These are phyloP conservation scores for Drosophila subpulchrella DNA, from an alignment of 1,140 invertebrate species.

Conservation along the genomic window DNA sequence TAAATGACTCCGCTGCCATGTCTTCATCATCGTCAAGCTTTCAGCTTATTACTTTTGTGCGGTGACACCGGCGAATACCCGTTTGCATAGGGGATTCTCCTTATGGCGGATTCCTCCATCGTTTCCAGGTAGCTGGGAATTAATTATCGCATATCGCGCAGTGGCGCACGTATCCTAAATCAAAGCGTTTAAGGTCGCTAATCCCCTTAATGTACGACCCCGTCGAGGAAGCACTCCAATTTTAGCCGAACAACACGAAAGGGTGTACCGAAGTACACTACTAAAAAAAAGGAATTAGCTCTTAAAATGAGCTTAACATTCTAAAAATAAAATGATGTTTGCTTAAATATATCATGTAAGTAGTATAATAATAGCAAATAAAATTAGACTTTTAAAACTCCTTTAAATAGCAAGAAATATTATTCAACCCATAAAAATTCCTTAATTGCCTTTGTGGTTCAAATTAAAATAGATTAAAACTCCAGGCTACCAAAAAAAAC, in stretches of 20 bases:
- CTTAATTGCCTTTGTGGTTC: too few species aligned
- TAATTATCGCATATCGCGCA: conserved; percentile 75
- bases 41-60: conserved; percentile 76
- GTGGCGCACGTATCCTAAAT: conserved; percentile 75
- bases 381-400: too few species aligned
- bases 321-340: too few species aligned
- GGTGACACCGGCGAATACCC: conserved; percentile 19
- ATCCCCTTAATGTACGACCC: conserved; percentile 70
- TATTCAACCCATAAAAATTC: too few species aligned
- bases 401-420: too few species aligned
- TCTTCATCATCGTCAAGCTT: conserved; percentile 66
- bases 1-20: conserved; percentile 63
- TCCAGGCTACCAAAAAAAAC: background rate
- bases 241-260: conserved; percentile 15
- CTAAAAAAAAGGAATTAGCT: background rate
- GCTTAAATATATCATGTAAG: too few species aligned
- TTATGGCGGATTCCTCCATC: background rate
- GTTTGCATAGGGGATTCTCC: conserved; percentile 13
- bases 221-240: conserved; percentile 20
- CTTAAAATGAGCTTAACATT: too few species aligned
- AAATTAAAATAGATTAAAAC: background rate
- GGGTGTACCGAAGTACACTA: background rate
- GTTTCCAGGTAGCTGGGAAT: conserved; percentile 57
- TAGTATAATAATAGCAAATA: too few species aligned
- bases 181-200: conserved; percentile 77